These are phyloP conservation scores for Masticophis lateralis DNA, from an alignment of 2,797 vertebrate species.

Conservation along the genomic window DNA sequence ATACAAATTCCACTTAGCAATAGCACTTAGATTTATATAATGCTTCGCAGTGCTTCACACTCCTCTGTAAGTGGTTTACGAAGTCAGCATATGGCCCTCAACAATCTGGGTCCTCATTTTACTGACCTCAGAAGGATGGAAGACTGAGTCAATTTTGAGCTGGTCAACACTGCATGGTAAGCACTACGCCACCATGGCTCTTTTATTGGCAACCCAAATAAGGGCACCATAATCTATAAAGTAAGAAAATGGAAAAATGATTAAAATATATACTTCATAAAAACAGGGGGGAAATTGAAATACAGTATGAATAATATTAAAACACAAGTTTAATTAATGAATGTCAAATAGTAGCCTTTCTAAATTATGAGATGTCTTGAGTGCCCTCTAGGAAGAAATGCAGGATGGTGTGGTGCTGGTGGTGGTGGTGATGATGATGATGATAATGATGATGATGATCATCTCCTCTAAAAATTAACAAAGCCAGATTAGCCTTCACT, in stretches of 20 bases:
- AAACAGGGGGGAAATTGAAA: background rate
- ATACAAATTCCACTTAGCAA: background rate
- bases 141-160: background rate
- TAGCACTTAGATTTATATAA: background rate
- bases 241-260: background rate
- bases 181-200: background rate
- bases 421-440: no score
- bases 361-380: background rate
- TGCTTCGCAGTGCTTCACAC: background rate
- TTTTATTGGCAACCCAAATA: background rate
- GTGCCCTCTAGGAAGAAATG: background rate
- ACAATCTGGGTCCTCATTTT: background rate
- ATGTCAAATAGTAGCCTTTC: background rate
- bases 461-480: background rate
- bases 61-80: background rate
- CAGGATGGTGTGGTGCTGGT: background rate
- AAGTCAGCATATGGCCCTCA: background rate
- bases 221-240: background rate
- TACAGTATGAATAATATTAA: background rate
- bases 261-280: background rate
- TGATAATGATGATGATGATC: no score
- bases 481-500: background rate
- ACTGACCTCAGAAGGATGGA: background rate
- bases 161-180: background rate
- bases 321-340: background rate